Conservation (phyloP, 1,140 invertebrate species). For the Sitobion miscanthi region DNA sequence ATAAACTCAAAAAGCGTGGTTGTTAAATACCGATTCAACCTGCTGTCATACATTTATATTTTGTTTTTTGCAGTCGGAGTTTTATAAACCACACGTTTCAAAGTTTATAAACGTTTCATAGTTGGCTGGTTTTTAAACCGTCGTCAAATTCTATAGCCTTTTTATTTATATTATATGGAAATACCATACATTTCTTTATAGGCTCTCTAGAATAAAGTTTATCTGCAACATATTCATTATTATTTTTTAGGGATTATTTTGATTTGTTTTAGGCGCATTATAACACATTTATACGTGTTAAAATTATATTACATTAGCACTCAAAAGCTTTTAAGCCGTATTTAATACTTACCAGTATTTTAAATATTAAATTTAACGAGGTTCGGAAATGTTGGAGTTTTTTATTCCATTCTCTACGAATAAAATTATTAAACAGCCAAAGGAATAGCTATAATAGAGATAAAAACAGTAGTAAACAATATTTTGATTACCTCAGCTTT, state of each 20-base stretch:
- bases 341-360: conserved; percentile 31
- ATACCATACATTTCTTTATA: not conserved
- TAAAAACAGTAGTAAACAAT: not conserved
- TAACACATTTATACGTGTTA: not conserved
- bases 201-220: not conserved
- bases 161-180: conserved; percentile 9
- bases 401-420: not conserved
- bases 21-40: not conserved
- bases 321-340: conserved; percentile 38
- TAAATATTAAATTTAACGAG: conserved; percentile 37
- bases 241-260: conserved; percentile 16
- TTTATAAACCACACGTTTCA: not conserved
- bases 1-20: not conserved
- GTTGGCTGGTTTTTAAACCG: not conserved
- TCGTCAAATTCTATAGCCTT: not conserved
- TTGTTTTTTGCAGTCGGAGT: not conserved
- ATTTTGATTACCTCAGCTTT: not conserved
- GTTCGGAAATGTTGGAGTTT: not conserved
- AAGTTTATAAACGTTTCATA: not conserved
- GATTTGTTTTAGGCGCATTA: not conserved
- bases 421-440: conserved; percentile 18
- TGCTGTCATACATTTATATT: not conserved
- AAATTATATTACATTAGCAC: conserved; percentile 29
- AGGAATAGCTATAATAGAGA: not conserved
- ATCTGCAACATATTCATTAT: not conserved